Conservation (phyloP, 2,888 invertebrate species). For the Ectemnius lituratus region DNA sequence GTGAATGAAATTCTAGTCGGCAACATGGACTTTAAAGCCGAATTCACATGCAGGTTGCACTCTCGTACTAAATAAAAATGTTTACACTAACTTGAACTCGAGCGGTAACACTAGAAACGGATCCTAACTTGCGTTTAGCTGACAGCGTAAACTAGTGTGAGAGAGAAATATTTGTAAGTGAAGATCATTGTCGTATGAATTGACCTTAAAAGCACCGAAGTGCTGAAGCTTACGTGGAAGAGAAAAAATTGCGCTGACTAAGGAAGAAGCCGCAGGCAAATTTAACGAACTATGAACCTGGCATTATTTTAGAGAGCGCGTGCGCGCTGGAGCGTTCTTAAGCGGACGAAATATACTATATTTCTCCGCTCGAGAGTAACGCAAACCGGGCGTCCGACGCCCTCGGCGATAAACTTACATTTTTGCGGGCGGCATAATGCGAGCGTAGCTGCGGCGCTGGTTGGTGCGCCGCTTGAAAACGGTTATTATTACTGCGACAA, state of each 20-base stretch:
- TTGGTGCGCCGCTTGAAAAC: conserved; percentile 1
- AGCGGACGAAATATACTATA: background rate
- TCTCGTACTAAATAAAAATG: no score
- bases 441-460: background rate
- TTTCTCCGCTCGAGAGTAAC: background rate
- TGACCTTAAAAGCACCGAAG: conserved; percentile 3
- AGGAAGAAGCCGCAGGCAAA: background rate
- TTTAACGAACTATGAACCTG: conserved; percentile 14
- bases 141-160: no score
- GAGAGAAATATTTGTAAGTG: no score
- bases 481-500: conserved; percentile 17
- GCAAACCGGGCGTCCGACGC: background rate
- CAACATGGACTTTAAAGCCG: no score
- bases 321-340: background rate
- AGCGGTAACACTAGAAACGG: no score
- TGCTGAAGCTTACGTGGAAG: background rate
- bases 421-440: background rate
- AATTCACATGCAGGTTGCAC: no score
- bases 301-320: background rate
- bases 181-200: no score
- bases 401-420: conserved; percentile 10
- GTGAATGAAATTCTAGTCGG: no score
- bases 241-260: background rate
- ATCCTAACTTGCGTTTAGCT: no score
- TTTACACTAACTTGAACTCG: no score